Base-by-base conservation (phyloP, 1,140 invertebrate species). In the Leptonema lineaticorne region DNA sequence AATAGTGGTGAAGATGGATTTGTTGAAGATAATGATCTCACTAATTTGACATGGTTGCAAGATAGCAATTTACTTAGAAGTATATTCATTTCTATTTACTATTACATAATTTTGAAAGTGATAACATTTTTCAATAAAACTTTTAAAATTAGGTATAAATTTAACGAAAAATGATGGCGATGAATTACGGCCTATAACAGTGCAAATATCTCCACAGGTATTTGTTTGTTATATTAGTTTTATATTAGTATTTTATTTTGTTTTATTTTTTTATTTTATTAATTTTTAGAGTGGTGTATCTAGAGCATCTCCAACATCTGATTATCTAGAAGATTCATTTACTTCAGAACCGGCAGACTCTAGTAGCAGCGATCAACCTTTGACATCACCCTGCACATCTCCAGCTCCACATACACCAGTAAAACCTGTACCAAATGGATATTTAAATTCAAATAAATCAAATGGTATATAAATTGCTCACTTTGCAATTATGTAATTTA, bases 21-120 rank as follows among this genome's bases (percentile, higher is more conserved):
- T 50, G 93, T 95, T 75, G 92, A 95, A 59, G 94, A 96, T 76
- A 92, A 94, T 73, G 95, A 97, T 75, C 82, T 97, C 27, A 95
- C 93, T 1, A 91, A 91, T 67, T 82, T 97, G 0, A 88, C 91
- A 56, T 97, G 95, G 94, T 81, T 97, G 8, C 94, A 95, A 77
- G 92, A 96, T 78, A 90, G 88, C 74, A 95, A 97, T 82, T 80
- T 96, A 70, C 85, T 96, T 8, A 94, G 95, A 84, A 89, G 90
- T 84, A 79, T 26, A 45, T 45, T n/a, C 16, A 7, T 45, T 33
- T 5, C 11, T 30, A 4, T 27, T 63, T 63, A 9, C 45, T n/a
- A 4, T 41, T 18, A 41, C 1, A 63, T 41, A 41, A 41, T 41
- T 7, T 63, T 26, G 20, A 41, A 6, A 9, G 6, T 46, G 29